Percentiles rank a stretch among this genome's conserved stretches.
phyloP scores from a whole-genome alignment of 2,888 invertebrate genomes.

The Cyrtodaria siliqua region DNA sequence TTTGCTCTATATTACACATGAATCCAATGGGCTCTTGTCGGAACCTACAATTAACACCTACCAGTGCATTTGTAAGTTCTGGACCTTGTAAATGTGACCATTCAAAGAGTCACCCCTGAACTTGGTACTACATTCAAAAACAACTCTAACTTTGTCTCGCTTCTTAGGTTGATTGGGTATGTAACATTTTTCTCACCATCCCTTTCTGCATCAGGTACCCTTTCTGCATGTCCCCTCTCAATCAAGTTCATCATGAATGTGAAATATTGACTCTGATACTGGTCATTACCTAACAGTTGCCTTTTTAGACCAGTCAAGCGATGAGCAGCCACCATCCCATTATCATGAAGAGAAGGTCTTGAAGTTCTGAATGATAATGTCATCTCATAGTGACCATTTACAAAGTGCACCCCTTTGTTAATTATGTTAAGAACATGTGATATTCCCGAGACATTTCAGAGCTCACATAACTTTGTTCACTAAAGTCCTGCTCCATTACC shows the following conservation, averaged over 20 bases:
- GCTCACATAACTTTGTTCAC: no score
- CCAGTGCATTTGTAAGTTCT: constrained; percentile 36
- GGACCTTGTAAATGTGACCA: constrained; percentile 36
- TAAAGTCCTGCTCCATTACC: no score
- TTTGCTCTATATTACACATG: constrained; percentile 53
- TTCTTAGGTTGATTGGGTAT: constrained; percentile 29
- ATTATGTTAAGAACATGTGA: no score
- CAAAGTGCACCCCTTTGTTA: no score
- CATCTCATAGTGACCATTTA: no score
- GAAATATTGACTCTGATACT: constrained; percentile 16
- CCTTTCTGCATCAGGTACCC: background rate
- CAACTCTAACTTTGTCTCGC: constrained; percentile 24
- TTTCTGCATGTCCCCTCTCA: constrained; percentile 6
- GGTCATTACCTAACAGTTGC: constrained; percentile 4
- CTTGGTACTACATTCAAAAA: constrained; percentile 44
- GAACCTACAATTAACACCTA: constrained; percentile 42
- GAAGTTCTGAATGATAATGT: constrained; percentile 22
- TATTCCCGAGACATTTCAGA: no score
- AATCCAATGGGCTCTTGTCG: constrained; percentile 35
- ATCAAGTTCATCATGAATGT: constrained; percentile 29
- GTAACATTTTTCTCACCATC: constrained; percentile 21
- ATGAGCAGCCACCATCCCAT: constrained; percentile 20
- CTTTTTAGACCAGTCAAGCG: constrained; percentile 27
- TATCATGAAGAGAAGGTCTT: constrained; percentile 23
- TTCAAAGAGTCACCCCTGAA: constrained; percentile 32